Conservation (phyloP, 37 sponge, comb jelly and placozoan genomes). For the Chondrosia reniformis region DNA sequence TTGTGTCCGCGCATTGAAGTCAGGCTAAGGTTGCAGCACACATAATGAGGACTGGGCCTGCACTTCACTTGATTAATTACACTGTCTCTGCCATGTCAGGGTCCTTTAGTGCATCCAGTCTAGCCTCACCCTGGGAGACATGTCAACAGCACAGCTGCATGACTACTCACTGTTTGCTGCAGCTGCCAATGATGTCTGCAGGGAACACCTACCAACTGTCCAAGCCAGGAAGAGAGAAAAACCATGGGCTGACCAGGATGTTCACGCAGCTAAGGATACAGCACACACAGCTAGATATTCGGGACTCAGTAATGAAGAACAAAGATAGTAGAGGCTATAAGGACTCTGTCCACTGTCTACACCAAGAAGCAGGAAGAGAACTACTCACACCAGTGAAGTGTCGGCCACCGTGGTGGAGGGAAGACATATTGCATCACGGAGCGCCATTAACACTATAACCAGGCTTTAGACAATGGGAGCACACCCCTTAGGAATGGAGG, state of each 20-base stretch:
- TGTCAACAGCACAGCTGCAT: too few relatives aligned
- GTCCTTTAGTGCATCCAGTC: too few relatives aligned
- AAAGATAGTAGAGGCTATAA: neutral
- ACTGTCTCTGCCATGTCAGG: too few relatives aligned
- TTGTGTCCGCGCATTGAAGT: too few relatives aligned
- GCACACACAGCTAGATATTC: neutral
- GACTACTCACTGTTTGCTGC: neutral
- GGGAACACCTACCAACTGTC: neutral
- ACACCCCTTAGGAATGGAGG: neutral
- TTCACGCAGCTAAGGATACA: neutral
- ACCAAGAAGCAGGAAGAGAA: neutral
- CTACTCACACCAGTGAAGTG: conserved; percentile 2
- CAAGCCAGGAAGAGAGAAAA: neutral
- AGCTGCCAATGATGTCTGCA: neutral
- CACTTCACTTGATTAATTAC: too few relatives aligned
- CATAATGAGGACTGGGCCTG: too few relatives aligned
- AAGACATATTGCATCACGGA: neutral
- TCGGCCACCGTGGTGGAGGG: neutral
- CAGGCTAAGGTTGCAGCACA: too few relatives aligned
- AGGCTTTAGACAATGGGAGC: too few relatives aligned
- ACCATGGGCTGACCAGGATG: neutral
- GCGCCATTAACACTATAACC: conserved; percentile 1
- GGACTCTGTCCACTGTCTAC: neutral
- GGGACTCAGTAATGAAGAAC: neutral
- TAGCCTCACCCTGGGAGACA: too few relatives aligned